Evolutionary conservation across 2,797 vertebrate species (phyloP), one percentile per base, ranked within the genome.

Genomic region (Typhlichthys eigenmanni): DNA sequence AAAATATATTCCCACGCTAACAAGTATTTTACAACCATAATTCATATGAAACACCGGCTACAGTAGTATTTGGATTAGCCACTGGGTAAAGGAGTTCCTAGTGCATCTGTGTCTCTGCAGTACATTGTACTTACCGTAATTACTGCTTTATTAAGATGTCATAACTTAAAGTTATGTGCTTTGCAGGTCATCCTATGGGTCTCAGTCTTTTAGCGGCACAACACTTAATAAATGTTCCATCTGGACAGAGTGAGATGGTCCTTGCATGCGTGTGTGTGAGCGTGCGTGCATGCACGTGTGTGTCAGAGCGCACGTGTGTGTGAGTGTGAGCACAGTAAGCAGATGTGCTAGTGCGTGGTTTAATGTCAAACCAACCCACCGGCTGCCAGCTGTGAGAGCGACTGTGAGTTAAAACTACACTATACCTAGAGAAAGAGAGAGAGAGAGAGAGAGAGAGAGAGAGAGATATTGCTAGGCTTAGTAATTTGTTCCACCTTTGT

Each of bases 301-400:
- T 50, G 58, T 60, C 54, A 5, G 48, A 10, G 46, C 24, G 53
- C 43, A 58, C 38, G 68, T 14, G 53, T n/a, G 62, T n/a, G 43
- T 51, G 63, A 51, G 57, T 32, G 9, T 61, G 4, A 13, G 46
- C 57, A 2, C 19, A 24, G 56, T 13, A 10, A 79, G 73, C 82
- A 83, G 84, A 79, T 86, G 84, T 78, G 67, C 43, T 46, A 17
- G 81, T 82, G 52, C 66, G 78, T 80, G 81, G 82, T 85, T 81
- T 75, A 80, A 86, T 85, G 76, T 84, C 55, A 59, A 53, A 66
- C 75, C 56, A 50, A 79, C 73, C 73, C 69, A 55, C 71, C 58
- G 75, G 76, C 76, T 77, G 57, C 84, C 87, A 85, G 84, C 76
- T 87, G 87, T 79, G 83, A 72, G 70, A 60, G 71, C 77, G 79